Evolutionary conservation across 2,888 invertebrate species (phyloP), one percentile per base, ranked within the genome.

Genomic region (Liposcelis brunnea): DNA sequence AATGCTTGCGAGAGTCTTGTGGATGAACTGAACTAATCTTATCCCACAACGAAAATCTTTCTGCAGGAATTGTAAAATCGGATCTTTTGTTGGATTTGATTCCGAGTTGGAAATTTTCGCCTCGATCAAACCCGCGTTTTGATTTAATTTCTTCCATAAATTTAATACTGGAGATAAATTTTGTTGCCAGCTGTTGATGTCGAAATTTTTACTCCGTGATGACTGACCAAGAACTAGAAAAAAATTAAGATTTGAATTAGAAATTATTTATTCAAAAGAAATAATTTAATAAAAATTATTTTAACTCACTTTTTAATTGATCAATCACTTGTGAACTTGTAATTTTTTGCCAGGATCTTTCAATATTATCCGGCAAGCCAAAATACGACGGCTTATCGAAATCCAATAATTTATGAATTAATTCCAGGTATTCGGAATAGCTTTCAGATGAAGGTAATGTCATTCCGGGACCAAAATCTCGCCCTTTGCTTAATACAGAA

Each of bases 361-460:
- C 79, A 48, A 91, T 85, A 60, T 93, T 94, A 44, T 78, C 79
- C 0, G 94, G 85, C 42, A 94, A 65, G 2, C 87, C 86, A 55
- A 91, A 81, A 55, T 80, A 72, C 5, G 72, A 67, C 0, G 90
- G 83, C 11, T 72, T 65, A 59, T 91, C 87, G 44, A 69, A 68
- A 49, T 80, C 79, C 0, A 83, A 75, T 37, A 89, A 62, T 21
- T 69, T 68, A 43, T 75, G 74, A 46, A 89, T 70, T 1, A 73
- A 64, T 7, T 71, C 67, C 2, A 75, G 55, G 55, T 78, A 79
- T 43, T 81, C 82, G 75, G 83, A 61, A 11, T 18, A 19, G 19
- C 66, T 42, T 70, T 62, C 40, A 47, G 72, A 64, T 53, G 65
- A 62, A 3, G 77, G 76, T 32, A 77, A 56, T 35, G 60, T 60